These are phyloP conservation scores for Hirudinaria manillensis DNA, from an alignment of 2,888 invertebrate species.

Conservation along the genomic window DNA sequence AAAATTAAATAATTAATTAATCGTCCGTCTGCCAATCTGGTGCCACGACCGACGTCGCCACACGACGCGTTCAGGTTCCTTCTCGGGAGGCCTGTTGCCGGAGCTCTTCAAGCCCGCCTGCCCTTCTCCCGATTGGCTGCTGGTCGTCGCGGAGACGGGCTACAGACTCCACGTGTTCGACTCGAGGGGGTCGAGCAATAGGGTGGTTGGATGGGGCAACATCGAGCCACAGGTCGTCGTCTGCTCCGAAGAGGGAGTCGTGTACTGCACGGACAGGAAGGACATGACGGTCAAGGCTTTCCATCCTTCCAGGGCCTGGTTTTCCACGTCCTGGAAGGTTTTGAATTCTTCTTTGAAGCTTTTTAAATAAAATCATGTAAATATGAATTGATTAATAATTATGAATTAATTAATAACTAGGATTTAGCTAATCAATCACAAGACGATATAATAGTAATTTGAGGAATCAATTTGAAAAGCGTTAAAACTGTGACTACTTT, in stretches of 20 bases:
- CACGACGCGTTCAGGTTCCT: background rate
- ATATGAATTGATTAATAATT: too few species aligned
- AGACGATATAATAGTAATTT: too few species aligned
- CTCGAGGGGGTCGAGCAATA: conserved; percentile 33
- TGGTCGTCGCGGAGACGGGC: conserved; percentile 39
- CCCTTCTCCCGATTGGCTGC: background rate
- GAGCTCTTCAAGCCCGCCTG: background rate
- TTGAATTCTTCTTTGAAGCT: too few species aligned
- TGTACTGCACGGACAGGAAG: conserved; percentile 39
- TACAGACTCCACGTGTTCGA: conserved; percentile 39
- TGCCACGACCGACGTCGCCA: background rate
- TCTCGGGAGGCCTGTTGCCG: background rate
- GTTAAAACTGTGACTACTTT: too few species aligned
- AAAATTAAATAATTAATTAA: too few species aligned
- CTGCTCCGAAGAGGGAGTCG: conserved; percentile 28
- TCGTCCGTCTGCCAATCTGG: background rate
- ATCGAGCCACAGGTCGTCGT: conserved; percentile 37
- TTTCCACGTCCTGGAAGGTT: background rate
- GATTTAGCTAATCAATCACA: too few species aligned
- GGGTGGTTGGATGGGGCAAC: conserved; percentile 40
- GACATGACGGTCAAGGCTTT: conserved; percentile 38
- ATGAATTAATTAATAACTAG: too few species aligned
- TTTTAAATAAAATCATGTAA: too few species aligned
- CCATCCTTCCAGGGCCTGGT: conserved; percentile 30
- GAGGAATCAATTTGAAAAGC: too few species aligned